Base-by-base conservation (phyloP, 2,888 invertebrate species). In the Hipparchia semele region DNA sequence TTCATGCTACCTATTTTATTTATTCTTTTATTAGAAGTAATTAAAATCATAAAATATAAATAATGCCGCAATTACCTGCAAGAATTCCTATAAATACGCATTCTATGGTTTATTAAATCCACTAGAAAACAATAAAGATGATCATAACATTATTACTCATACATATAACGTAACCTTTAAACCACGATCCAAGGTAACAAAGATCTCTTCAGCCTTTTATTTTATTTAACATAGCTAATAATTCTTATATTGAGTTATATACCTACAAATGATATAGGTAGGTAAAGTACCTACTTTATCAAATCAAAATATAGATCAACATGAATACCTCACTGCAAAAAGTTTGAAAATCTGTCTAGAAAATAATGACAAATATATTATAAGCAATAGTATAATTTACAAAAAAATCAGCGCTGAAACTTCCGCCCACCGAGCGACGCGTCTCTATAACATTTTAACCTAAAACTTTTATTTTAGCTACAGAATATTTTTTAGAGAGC, bases 141-240 rank as follows among this genome's bases (percentile, higher is more conserved):
- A 73, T 60, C 33, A 66, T 65, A 53, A 66, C 68, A 53, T 53
- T 56, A 65, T 70, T 73, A 74, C 69, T 74, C 71, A 74, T 71
- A 61, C 68, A 51, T 9, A 67, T 61, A 56, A 39, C 12, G 49
- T 58, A 68, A 75, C 70, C 70, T 75, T 65, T 73, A 72, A 64
- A 51, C 54, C 51, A 56, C 56, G n/a, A 60, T 59, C 8, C 71
- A 77, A 75, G 74, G 77, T 74, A 69, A 69, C 9, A 1, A 33
- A 51, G 45, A 74, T 71, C 71, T 60, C 73, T 70, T 70, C 73
- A 68, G 33, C 53, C 49, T 73, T 71, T 70, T 58, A 61, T n/a
- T n/a, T 69, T 69, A 53, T 61, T 61, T 13, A 53, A n/a, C 45
- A 39, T 23, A 51, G 23, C 2, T n/a, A 51, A 13, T 60, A n/a